Base-by-base conservation (phyloP, 2,888 invertebrate genomes). In the Drosophila nigritarsus region DNA sequence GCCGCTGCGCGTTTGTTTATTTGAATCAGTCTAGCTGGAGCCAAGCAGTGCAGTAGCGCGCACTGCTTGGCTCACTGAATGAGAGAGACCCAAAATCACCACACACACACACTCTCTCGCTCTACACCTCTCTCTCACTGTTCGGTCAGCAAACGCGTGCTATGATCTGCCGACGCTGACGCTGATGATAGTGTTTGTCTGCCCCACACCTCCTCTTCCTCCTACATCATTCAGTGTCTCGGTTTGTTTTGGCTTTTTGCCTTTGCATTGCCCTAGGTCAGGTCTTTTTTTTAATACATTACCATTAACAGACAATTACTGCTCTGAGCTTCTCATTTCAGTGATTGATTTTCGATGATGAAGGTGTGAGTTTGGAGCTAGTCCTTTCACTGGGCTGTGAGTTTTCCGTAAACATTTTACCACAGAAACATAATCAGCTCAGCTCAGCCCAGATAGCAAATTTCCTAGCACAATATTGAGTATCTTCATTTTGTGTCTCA, bases 211-310 rank as follows among this genome's bases (percentile, higher is more conserved):
- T 51, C 30, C 34, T 51, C 48, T 15, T 15, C 54, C 56, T 1
- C 3, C 15, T 30, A 7, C 24, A 20, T 24, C 42, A 34, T 2
- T 36, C 65, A 51, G 29, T 18, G 20, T 54, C 62, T 60, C 49
- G 45, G 63, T 42, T 50, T 59, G 32, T 27, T 13, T 63, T 34
- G 50, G 8, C 34, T 38, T 45, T 20, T 70, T 75, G 72, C 68
- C 73, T 81, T 74, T 78, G 71, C 70, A 70, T 87, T 87, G 89
- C 83, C 87, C 78, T 89, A 89, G 87, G 87, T 87, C 89, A 89
- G 89, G 79, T 88, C 77, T 86, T 68, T 69, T 79, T 64, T 67
- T n/a, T n/a, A n/a, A n/a, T n/a, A n/a, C n/a, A n/a, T n/a, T n/a
- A n/a, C n/a, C 77, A 87, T 87, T 87, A 87, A 73, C 74, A 32